Evolutionary conservation across 2,888 invertebrate species (phyloP), one percentile per base, ranked within the genome.

Genomic region (Heliconius hortense): DNA sequence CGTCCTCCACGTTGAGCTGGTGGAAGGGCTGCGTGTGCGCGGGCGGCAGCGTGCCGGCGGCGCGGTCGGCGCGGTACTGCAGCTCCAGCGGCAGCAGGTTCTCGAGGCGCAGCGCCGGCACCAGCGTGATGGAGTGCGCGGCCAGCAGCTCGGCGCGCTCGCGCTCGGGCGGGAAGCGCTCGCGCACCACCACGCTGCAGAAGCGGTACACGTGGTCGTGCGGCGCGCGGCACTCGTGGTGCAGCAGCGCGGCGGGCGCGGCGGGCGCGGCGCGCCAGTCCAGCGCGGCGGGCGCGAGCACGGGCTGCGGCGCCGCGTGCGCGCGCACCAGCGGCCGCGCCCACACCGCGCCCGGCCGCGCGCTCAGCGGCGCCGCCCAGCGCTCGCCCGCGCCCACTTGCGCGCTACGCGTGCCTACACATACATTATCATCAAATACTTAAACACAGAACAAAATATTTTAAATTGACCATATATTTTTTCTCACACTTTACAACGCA

Each of bases 81-180:
- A 98, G 86, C 89, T 97, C 97, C 80, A 96, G 95, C 0, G 99
- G 99, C 72, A 99, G 95, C 77, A 99, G 95, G 94, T 99, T 99
- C 80, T 96, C 96, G 5, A 99, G 87, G 24, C 97, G 95, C 26
- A 99, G 94, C 0, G 98, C 98, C 39, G 99, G 97, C 81, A 97
- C 93, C 67, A 99, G 92, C 4, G 96, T 96, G 78, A 99, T 96
- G 24, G 96, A 96, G 89, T 99, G 99, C 0, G 97, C 99, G 8
- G 98, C 98, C 79, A 98, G 95, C 71, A 95, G 83, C 26, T 88
- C 83, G 13, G 95, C 95, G 59, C 91, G 85, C 80, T 97, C 96
- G n/a, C 91, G 85, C 80, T 97, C 96, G 21, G 93, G 86, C 0
- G 98, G 98, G 90, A 97, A 98, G 80, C 96, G 96, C 86, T 98